Percentiles rank a stretch among this genome's conserved stretches.
phyloP scores from a whole-genome alignment of 2,797 vertebrate genomes.

The Hemitrygon akajei region DNA sequence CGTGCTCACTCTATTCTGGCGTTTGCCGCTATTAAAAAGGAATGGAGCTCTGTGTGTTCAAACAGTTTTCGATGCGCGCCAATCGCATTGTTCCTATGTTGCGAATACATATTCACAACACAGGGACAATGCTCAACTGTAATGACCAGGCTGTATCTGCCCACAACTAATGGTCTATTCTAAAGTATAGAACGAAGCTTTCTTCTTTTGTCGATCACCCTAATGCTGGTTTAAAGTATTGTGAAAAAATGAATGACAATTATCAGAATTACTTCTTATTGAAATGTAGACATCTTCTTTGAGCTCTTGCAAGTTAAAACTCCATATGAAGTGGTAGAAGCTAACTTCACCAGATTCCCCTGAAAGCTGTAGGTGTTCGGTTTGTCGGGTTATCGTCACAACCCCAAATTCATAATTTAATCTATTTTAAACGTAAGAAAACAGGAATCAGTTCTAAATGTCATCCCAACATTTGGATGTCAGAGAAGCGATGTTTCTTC shows the following conservation, averaged over 20 bases:
- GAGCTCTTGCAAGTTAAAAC: not conserved
- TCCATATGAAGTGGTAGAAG: not conserved
- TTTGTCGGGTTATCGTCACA: not conserved
- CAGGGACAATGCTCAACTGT: not conserved
- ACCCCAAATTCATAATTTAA: not conserved
- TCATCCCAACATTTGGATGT: not conserved
- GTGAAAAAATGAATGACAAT: not conserved
- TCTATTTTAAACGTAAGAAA: not conserved
- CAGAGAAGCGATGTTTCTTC: not conserved
- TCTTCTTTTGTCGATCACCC: not conserved
- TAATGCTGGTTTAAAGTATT: not conserved
- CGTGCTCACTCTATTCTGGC: not conserved
- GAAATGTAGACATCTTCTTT: not conserved
- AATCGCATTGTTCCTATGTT: not conserved
- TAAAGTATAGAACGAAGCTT: not conserved
- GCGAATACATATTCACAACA: not conserved
- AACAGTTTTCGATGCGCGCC: constrained; percentile 1
- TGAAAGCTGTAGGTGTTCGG: not conserved
- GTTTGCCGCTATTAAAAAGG: not conserved
- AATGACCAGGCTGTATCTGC: not conserved
- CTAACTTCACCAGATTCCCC: not conserved
- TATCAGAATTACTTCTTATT: not conserved
- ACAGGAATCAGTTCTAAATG: not conserved
- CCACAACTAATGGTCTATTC: not conserved
- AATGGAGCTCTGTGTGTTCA: not conserved